phyloP scores from a whole-genome alignment of 2,888 invertebrate species.

The Phengaris arion region DNA sequence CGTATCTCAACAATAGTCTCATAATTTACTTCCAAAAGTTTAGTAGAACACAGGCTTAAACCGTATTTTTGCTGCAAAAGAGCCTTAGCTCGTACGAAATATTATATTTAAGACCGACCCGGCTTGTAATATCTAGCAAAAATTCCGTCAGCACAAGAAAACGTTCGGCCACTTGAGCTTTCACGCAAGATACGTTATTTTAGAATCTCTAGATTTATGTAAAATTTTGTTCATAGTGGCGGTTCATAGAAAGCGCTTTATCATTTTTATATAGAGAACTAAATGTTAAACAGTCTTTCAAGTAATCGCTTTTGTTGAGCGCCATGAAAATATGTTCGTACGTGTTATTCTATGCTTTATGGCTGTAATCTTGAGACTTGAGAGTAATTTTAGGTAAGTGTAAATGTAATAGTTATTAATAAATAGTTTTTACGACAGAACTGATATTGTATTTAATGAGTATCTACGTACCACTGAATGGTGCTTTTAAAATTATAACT shows the following conservation, averaged over 20 bases:
- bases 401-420: no score
- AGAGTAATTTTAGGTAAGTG: no score
- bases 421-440: no score
- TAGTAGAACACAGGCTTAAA: background rate
- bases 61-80: background rate
- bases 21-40: slow-evolving; percentile 2
- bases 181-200: slow-evolving; percentile 49
- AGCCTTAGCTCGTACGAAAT: slow-evolving; percentile 45
- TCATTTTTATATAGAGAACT: slow-evolving; percentile 22
- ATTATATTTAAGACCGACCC: slow-evolving; percentile 40
- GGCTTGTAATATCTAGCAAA: slow-evolving; percentile 43
- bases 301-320: background rate
- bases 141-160: slow-evolving; percentile 44
- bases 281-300: background rate
- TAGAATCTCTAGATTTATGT: slow-evolving; percentile 42
- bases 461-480: no score
- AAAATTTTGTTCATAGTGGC: slow-evolving; percentile 30
- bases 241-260: slow-evolving; percentile 23
- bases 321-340: background rate
- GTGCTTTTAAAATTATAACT: no score
- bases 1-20: background rate
- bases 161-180: slow-evolving; percentile 52
- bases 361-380: no score
- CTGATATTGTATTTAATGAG: no score
- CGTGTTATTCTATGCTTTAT: background rate